Evolutionary conservation across 35 echinoderm and acorn worm genomes (phyloP).

Genomic region (Patiria miniata): DNA sequence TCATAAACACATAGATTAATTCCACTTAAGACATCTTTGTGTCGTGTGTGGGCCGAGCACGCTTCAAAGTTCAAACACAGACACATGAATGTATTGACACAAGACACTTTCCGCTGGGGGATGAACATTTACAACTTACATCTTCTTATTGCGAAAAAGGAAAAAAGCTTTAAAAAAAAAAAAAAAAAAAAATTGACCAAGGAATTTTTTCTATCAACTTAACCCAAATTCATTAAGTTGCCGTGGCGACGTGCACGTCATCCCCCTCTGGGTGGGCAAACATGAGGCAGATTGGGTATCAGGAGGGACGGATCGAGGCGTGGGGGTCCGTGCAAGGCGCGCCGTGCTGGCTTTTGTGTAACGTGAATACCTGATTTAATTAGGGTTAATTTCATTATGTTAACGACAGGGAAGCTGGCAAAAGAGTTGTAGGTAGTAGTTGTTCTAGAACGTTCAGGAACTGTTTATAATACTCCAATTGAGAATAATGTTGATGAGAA

Average conservation of each 20-base stretch:
- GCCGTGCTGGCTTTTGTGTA: background rate
- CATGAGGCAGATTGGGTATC: constrained; percentile 14
- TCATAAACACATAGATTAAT: no score
- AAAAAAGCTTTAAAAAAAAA: background rate
- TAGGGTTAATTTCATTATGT: no score
- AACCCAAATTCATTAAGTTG: constrained; percentile 34
- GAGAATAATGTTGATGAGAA: no score
- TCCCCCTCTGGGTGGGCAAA: background rate
- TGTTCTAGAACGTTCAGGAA: no score
- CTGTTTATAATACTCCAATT: no score
- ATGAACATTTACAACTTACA: background rate
- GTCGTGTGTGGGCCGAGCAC: no score
- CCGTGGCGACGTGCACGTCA: constrained; percentile 1
- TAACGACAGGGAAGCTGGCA: no score
- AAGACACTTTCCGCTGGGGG: background rate
- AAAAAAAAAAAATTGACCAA: background rate
- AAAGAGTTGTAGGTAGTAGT: no score
- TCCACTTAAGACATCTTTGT: no score
- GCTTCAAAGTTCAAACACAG: background rate
- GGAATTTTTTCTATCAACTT: constrained; percentile 26
- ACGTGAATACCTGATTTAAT: background rate
- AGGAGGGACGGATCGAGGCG: background rate
- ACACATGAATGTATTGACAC: background rate
- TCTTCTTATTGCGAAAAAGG: background rate
- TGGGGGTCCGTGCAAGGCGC: background rate